Evolutionary conservation across 2,888 invertebrate species (phyloP).

Genomic region (Ctena decussata): DNA sequence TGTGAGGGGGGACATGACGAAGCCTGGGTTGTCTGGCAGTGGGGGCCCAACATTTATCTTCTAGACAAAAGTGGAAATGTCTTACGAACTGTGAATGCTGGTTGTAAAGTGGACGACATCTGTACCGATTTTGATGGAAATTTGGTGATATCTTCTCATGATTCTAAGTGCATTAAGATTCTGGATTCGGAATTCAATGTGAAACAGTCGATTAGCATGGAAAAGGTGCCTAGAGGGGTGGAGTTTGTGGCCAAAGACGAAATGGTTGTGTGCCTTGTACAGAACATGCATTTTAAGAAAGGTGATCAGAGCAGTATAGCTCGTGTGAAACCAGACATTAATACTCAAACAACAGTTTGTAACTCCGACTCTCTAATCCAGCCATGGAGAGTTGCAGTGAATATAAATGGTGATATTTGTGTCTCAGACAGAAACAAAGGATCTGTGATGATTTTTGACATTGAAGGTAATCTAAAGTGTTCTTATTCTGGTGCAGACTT

Average conservation of each 20-base stretch:
- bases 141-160: conserved; percentile 56
- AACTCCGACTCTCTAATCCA: conserved; percentile 39
- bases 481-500: conserved; percentile 55
- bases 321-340: conserved; percentile 18
- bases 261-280: conserved; percentile 55
- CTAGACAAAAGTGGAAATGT: conserved; percentile 59
- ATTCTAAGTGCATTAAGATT: conserved; percentile 53
- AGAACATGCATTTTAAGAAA: conserved; percentile 59
- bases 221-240: conserved; percentile 56
- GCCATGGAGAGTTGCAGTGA: conserved; percentile 70
- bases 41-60: conserved; percentile 56
- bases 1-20: conserved; percentile 46
- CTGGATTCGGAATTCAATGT: conserved; percentile 42
- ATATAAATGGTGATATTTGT: conserved; percentile 73
- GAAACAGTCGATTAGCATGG: conserved; percentile 50
- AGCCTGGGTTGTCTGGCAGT: conserved; percentile 66
- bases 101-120: conserved; percentile 62
- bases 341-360: neutral
- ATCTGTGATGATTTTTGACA: conserved; percentile 66
- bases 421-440: conserved; percentile 69
- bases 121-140: conserved; percentile 49
- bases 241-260: conserved; percentile 41
- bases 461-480: conserved; percentile 50
- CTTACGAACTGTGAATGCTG: conserved; percentile 44
- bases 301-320: conserved; percentile 48